These are phyloP conservation scores for Cyanocitta stelleri DNA, from an alignment of 2,113 vertebrate genomes.

Conservation along the genomic window DNA sequence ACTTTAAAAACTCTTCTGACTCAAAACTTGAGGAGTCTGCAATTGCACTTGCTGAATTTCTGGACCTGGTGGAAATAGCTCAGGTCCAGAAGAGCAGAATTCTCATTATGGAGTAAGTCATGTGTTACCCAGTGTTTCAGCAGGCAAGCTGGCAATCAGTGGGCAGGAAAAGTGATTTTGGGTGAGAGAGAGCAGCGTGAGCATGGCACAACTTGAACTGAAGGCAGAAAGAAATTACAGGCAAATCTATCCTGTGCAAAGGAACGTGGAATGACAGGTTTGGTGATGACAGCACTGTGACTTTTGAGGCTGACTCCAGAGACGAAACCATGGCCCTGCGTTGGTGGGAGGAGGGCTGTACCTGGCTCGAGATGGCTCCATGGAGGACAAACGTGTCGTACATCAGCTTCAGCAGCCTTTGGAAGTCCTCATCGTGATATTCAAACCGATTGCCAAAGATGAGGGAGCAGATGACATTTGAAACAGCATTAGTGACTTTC, in stretches of 20 bases:
- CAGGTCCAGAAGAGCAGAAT: neutral
- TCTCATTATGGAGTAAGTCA: accelerated
- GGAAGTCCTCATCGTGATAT: conserved; percentile 74
- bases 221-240: neutral
- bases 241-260: neutral
- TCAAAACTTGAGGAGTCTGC: neutral
- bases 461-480: conserved; percentile 81
- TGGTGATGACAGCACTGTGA: accelerated
- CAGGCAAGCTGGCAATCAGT: neutral
- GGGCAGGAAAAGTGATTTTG: neutral
- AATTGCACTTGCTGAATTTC: neutral
- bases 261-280: neutral
- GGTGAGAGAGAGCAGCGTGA: neutral
- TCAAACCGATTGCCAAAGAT: conserved; percentile 85
- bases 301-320: neutral
- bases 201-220: neutral
- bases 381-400: conserved; percentile 12
- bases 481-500: conserved; percentile 71
- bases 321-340: neutral
- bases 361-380: neutral
- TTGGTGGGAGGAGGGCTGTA: neutral
- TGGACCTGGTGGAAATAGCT: neutral
- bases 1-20: neutral
- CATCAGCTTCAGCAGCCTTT: conserved; percentile 70
- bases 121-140: neutral